Conservation (phyloP, 2,888 invertebrate genomes). For the Nemotelus pantherinus region DNA sequence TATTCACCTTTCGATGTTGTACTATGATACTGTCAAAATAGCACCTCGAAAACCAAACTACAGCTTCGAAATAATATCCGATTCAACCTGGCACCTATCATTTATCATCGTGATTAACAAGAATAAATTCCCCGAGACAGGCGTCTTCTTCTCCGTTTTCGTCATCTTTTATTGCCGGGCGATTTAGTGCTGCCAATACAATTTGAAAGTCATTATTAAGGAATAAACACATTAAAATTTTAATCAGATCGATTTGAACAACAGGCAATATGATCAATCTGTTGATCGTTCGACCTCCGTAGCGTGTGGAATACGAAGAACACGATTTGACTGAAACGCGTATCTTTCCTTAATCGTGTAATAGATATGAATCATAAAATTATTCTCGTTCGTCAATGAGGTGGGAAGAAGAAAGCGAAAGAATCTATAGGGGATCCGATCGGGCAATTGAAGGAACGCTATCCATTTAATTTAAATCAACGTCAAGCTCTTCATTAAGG, state of each 20-base stretch:
- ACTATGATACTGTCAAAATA: constrained; percentile 40
- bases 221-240: constrained; percentile 49
- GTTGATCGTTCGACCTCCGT: constrained; percentile 11
- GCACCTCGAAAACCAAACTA: constrained; percentile 36
- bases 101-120: constrained; percentile 39
- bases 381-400: constrained; percentile 14
- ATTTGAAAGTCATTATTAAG: constrained; percentile 50
- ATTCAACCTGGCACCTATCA: constrained; percentile 42
- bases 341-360: constrained; percentile 48
- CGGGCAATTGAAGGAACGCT: constrained; percentile 30
- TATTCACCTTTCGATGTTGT: constrained; percentile 4
- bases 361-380: constrained; percentile 49
- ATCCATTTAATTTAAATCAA: constrained; percentile 51
- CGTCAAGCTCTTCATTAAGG: constrained; percentile 51
- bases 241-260: constrained; percentile 35
- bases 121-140: constrained; percentile 27
- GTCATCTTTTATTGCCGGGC: constrained; percentile 18
- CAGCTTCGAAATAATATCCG: constrained; percentile 38
- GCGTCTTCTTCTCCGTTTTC: constrained; percentile 30
- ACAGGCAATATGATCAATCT: constrained; percentile 10
- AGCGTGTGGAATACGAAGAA: constrained; percentile 1
- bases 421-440: constrained; percentile 18
- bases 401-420: constrained; percentile 28
- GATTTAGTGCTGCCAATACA: constrained; percentile 36
- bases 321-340: background rate